Base-by-base conservation (phyloP, 2,797 vertebrate species). In the Myiothlypis chrysogaster region DNA sequence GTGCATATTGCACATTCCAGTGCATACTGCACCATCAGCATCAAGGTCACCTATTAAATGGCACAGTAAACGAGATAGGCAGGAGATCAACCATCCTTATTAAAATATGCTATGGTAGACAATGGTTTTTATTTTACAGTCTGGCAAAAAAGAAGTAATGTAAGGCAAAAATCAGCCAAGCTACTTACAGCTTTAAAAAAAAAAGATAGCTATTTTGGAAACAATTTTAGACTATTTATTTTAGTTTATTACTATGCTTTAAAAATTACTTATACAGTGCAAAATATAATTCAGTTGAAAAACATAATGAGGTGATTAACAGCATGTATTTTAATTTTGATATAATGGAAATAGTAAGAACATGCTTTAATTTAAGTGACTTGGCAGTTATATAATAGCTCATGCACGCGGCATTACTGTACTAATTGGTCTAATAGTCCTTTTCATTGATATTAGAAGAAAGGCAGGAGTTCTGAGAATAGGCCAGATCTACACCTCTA, bases 241-340 rank as follows among this genome's bases (percentile, higher is more conserved):
- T 78, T 73, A 55, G 14, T 81, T 60, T 61, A 76, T 87, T 83
- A 46, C 17, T 68, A 35, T 9, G 16, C 23, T 84, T 34, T 69
- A 72, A 28, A 80, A 94, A 92, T 70, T 72, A 43, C 49, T 83
- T 60, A 70, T 20, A 27, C 19, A 84, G 39, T 83, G n/a, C 46
- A 85, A 94, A 83, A 89, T 39, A 77, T 32, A 90, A 92, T 76
- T 91, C 49, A 72, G 57, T 46, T 83, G 35, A 53, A 93, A 80
- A 91, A 46, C 35, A 85, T 61, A 83, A 90, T 73, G 35, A 88
- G 28, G 64, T 39, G 44, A 95, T 94, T 95, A 94, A 59, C 57
- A 72, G 43, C 24, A 83, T 12, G 53, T 79, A 34, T 81, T 92
- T 75, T 81, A 83, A 93, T 94, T 91, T 44, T 57, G 35, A 59